phyloP scores from a whole-genome alignment of 2,888 invertebrate genomes.

The Agonopterix subpropinquella region DNA sequence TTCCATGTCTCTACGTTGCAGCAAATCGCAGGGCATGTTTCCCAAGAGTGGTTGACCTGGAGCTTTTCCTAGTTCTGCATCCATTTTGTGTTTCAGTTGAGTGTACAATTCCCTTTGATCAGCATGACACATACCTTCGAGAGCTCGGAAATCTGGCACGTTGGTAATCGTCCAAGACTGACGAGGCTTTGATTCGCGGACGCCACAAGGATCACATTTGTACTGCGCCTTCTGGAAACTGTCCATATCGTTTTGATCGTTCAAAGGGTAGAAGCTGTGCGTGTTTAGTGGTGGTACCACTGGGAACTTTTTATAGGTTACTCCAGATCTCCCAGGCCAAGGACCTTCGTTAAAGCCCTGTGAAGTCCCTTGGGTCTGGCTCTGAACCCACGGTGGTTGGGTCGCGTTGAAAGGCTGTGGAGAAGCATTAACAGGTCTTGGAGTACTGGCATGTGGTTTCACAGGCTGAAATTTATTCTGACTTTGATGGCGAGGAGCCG shows the following conservation, averaged over 20 bases:
- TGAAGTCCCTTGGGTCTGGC: slow-evolving; percentile 41
- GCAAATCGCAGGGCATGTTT: slow-evolving; percentile 50
- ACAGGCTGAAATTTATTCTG: slow-evolving; percentile 57
- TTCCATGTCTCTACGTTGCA: slow-evolving; percentile 64
- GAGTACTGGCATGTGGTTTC: slow-evolving; percentile 52
- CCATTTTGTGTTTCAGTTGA: slow-evolving; percentile 66
- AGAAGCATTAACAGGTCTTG: slow-evolving; percentile 52
- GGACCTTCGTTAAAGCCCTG: slow-evolving; percentile 56
- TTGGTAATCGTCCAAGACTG: slow-evolving; percentile 72
- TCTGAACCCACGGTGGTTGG: slow-evolving; percentile 66
- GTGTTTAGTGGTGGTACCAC: slow-evolving; percentile 51
- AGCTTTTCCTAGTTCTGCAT: slow-evolving; percentile 63
- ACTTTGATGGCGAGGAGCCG: slow-evolving; percentile 61
- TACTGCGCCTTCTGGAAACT: slow-evolving; percentile 53
- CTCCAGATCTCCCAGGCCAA: slow-evolving; percentile 56
- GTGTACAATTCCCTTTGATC: slow-evolving; percentile 63
- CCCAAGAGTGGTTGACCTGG: slow-evolving; percentile 55
- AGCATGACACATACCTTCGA: slow-evolving; percentile 60
- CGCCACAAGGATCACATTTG: slow-evolving; percentile 58
- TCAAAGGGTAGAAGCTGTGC: slow-evolving; percentile 58
- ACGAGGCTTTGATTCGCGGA: slow-evolving; percentile 61
- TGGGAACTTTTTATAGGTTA: slow-evolving; percentile 60
- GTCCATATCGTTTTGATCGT: slow-evolving; percentile 56
- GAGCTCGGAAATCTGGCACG: slow-evolving; percentile 55
- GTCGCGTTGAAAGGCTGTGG: slow-evolving; percentile 58